Conservation (phyloP, 1,140 invertebrate species). For the Geopemphigus sp. region DNA sequence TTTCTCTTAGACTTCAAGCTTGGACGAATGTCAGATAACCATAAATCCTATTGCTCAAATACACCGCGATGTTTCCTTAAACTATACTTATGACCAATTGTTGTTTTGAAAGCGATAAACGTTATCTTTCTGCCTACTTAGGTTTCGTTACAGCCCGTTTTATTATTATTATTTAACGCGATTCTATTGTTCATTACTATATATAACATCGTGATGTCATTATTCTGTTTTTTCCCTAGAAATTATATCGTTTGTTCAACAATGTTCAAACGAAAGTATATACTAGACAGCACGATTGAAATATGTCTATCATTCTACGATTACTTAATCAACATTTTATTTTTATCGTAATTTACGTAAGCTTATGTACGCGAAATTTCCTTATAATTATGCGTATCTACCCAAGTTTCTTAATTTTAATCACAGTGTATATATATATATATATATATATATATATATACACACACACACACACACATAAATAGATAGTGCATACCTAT, state of each 20-base stretch:
- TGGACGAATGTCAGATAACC: slow-evolving; percentile 25
- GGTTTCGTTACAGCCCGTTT: background rate
- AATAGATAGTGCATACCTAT: background rate
- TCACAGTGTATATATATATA: background rate
- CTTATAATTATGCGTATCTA: background rate
- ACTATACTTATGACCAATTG: background rate
- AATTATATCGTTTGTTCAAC: slow-evolving; percentile 25
- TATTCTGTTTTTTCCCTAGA: background rate
- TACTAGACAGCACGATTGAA: background rate
- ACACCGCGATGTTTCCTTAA: background rate
- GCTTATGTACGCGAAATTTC: background rate
- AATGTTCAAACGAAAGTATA: slow-evolving; percentile 29
- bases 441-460: too few relatives aligned
- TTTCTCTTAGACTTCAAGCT: slow-evolving; percentile 41
- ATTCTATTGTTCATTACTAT: slow-evolving; percentile 30
- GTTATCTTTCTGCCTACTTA: slow-evolving; percentile 46
- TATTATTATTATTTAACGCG: slow-evolving; percentile 22
- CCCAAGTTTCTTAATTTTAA: background rate
- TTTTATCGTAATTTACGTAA: slow-evolving; percentile 1
- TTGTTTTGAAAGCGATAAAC: slow-evolving; percentile 43
- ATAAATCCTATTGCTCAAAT: slow-evolving; percentile 33
- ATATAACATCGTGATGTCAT: slow-evolving; percentile 33
- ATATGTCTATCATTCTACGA: background rate
- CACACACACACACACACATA: too few relatives aligned
- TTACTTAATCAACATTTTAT: slow-evolving; percentile 22